A percentile compares a stretch with the other conserved stretches of the same genome.
phyloP scores from a whole-genome alignment of 1,140 invertebrate genomes.

The Eueides isabella region DNA sequence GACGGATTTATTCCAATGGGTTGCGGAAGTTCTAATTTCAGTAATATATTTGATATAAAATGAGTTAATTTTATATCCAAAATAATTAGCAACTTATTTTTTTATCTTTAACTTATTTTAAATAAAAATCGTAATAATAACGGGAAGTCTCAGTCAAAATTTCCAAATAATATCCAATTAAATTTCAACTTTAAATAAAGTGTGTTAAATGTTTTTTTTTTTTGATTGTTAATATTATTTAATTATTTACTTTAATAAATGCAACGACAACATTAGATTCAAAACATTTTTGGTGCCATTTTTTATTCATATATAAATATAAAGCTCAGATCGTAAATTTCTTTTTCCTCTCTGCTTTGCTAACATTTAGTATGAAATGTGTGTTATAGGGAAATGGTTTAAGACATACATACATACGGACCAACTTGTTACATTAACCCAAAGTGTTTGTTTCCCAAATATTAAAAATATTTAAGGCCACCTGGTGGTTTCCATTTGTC shows the following conservation, averaged over 20 bases:
- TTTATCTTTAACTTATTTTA: too few species aligned
- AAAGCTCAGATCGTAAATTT: too few species aligned
- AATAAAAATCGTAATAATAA: too few species aligned
- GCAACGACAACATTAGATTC: not conserved
- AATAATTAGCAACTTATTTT: too few species aligned
- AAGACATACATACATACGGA: not conserved
- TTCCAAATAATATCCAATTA: too few species aligned
- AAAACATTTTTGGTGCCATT: conserved; percentile 2
- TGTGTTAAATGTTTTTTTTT: not conserved
- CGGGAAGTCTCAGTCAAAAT: too few species aligned
- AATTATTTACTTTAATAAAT: not conserved
- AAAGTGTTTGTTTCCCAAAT: conserved; percentile 30
- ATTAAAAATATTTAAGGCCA: conserved; percentile 20
- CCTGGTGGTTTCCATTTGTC: conserved; percentile 15
- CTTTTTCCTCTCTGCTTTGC: too few species aligned
- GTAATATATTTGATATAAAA: too few species aligned
- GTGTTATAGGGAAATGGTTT: too few species aligned
- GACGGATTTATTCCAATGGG: not conserved
- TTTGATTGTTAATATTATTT: not conserved
- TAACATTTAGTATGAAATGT: too few species aligned
- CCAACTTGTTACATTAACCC: not conserved
- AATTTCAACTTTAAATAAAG: too few species aligned
- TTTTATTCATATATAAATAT: not conserved
- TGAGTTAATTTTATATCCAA: too few species aligned
- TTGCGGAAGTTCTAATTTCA: not conserved